Conservation (phyloP, 2,797 vertebrate genomes). For the Sebastes ruberrimus region DNA sequence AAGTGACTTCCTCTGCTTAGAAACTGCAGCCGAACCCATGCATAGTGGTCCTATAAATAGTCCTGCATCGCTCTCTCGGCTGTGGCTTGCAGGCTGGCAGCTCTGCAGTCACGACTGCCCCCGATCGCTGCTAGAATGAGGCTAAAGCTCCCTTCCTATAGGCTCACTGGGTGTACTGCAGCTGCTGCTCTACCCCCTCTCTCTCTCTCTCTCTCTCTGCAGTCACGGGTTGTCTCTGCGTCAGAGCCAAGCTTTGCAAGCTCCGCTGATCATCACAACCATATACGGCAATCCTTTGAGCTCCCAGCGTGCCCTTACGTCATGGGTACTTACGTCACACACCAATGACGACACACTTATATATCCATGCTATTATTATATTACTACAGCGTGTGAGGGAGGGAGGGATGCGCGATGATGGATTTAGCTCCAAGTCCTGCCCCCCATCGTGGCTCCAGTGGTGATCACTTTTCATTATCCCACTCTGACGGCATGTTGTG, state of each 20-base stretch:
- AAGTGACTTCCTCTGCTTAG: conserved; percentile 51
- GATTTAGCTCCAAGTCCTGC: conserved; percentile 31
- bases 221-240: conserved; percentile 70
- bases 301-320: conserved; percentile 52
- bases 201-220: conserved; percentile 31
- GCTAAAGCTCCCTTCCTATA: conserved; percentile 37
- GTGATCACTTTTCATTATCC: conserved; percentile 46
- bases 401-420: not conserved
- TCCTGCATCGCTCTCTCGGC: conserved; percentile 44
- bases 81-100: conserved; percentile 56
- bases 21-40: conserved; percentile 52
- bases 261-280: conserved; percentile 59
- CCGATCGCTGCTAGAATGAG: conserved; percentile 29
- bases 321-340: conserved; percentile 57
- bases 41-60: conserved; percentile 68
- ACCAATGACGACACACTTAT: conserved; percentile 66
- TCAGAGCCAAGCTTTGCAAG: conserved; percentile 58
- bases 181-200: conserved; percentile 23
- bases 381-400: conserved; percentile 13
- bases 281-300: conserved; percentile 76
- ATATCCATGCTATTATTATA: conserved; percentile 40
- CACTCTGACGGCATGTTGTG: conserved; percentile 30
- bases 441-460: conserved; percentile 13
- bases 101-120: conserved; percentile 74
- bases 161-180: conserved; percentile 50